A percentile compares a stretch with the other conserved stretches of the same genome.
phyloP scores from a whole-genome alignment of 2,888 invertebrate genomes.

The Perdita meconis region DNA sequence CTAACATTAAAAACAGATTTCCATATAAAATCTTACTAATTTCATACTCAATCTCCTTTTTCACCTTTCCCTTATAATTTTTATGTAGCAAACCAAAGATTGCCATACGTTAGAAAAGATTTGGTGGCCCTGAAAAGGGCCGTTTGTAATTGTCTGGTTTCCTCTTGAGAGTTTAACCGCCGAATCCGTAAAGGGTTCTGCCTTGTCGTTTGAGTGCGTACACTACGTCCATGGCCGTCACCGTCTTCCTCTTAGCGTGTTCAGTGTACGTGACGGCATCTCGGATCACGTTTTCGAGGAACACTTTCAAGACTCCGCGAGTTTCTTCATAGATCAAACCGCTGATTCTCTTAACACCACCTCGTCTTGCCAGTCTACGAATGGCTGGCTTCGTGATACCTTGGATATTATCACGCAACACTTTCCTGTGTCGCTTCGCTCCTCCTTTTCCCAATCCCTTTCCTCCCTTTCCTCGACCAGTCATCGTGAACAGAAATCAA shows the following conservation, averaged over 20 bases:
- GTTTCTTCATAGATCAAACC: conserved; percentile 88
- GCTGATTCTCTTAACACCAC: conserved; percentile 85
- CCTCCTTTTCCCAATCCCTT: conserved; percentile 68
- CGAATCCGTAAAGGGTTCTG: conserved; percentile 78
- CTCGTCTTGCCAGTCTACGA: conserved; percentile 88
- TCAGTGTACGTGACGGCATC: conserved; percentile 87
- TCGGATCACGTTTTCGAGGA: conserved; percentile 87
- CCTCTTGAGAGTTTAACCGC: background rate
- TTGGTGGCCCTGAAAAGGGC: too few relatives aligned
- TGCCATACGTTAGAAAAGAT: too few relatives aligned
- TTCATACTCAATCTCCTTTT: too few relatives aligned
- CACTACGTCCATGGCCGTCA: conserved; percentile 87
- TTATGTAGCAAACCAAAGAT: too few relatives aligned
- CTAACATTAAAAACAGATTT: too few relatives aligned
- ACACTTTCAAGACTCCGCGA: conserved; percentile 85
- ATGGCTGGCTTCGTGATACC: conserved; percentile 92
- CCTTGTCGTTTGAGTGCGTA: conserved; percentile 85
- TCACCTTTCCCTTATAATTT: too few relatives aligned
- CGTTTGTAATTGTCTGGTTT: too few relatives aligned
- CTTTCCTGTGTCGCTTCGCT: conserved; percentile 83
- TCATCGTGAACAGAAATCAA: conserved; percentile 34
- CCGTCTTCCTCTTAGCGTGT: conserved; percentile 86
- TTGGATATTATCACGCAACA: conserved; percentile 91
- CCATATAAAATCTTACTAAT: too few relatives aligned
- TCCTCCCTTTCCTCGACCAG: conserved; percentile 66